Percentiles rank a stretch among this genome's conserved stretches.
phyloP scores from a whole-genome alignment of 2,797 vertebrate species.

The Setipinna tenuifilis region DNA sequence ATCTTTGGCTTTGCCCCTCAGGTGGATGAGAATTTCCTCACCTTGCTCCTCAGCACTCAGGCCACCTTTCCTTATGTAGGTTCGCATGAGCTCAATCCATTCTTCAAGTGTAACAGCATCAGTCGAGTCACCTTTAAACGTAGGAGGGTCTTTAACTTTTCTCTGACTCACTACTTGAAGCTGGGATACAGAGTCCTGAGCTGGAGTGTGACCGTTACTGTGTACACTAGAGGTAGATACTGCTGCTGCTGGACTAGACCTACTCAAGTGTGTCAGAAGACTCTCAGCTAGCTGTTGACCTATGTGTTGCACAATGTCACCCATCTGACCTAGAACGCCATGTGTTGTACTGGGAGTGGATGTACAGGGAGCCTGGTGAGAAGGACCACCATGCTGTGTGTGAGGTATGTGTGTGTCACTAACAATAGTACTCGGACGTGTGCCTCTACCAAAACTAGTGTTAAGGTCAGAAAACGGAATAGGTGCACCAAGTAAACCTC shows the following conservation, averaged over 20 bases:
- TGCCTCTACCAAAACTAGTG: neutral
- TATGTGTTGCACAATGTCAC: constrained; percentile 14
- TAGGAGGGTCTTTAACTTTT: constrained; percentile 20
- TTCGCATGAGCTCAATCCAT: constrained; percentile 6
- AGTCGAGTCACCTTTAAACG: constrained; percentile 7
- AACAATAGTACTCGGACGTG: neutral
- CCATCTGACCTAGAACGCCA: constrained; percentile 27
- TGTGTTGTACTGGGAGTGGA: neutral
- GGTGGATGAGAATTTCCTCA: constrained; percentile 1
- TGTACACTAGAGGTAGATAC: neutral
- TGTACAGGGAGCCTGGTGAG: neutral
- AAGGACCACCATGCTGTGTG: neutral
- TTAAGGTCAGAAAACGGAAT: constrained; percentile 14
- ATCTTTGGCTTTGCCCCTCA: constrained; percentile 29
- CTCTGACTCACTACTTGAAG: neutral
- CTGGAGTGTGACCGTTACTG: neutral
- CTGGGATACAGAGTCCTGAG: neutral
- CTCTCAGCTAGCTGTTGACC: constrained; percentile 11
- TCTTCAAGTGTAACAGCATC: constrained; percentile 25
- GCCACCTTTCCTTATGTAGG: neutral
- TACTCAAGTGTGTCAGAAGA: constrained; percentile 17
- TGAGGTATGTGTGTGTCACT: neutral
- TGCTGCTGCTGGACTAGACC: neutral
- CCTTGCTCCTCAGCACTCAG: neutral
- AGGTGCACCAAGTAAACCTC: constrained; percentile 9